Evolutionary conservation across 2,888 invertebrate species (phyloP).

Genomic region (Ctenicera cuprea): DNA sequence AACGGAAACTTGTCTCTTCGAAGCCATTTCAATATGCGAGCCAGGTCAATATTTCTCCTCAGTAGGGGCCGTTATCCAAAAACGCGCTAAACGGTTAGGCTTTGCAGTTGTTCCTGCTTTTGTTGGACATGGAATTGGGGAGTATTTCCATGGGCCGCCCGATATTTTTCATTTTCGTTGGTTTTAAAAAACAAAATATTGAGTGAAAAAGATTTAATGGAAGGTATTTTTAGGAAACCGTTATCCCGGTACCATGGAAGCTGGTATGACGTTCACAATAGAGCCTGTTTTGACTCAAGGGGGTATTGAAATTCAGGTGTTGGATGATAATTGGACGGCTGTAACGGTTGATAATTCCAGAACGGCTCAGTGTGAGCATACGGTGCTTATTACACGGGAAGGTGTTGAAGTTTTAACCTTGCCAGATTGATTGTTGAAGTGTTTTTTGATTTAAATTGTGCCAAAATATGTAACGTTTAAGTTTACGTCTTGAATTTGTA

Average conservation of each 20-base stretch:
- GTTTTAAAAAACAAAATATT: constrained; percentile 60
- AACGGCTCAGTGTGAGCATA: constrained; percentile 95
- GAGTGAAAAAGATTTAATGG: constrained; percentile 41
- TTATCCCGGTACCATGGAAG: constrained; percentile 82
- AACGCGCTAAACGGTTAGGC: constrained; percentile 78
- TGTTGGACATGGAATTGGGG: constrained; percentile 94
- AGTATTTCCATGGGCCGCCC: constrained; percentile 94
- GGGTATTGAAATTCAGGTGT: constrained; percentile 77
- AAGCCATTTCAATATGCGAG: constrained; percentile 78
- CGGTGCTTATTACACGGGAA: constrained; percentile 86
- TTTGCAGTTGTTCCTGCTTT: constrained; percentile 86
- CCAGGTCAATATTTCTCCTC: constrained; percentile 77
- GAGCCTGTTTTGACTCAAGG: constrained; percentile 93
- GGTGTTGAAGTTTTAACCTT: constrained; percentile 88
- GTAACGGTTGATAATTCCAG: constrained; percentile 87
- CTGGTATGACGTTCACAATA: constrained; percentile 97
- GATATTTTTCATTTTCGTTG: constrained; percentile 90
- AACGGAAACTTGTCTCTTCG: constrained; percentile 82
- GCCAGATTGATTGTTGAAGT: constrained; percentile 52
- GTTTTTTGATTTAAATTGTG: too few species aligned
- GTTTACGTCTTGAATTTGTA: too few species aligned
- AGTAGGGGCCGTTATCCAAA: constrained; percentile 80
- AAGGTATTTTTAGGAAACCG: constrained; percentile 81
- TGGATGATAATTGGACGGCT: constrained; percentile 96
- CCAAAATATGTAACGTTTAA: too few species aligned